Evolutionary conservation across 2,113 vertebrate genomes (phyloP).

Genomic region (Ageneiosus marmoratus): DNA sequence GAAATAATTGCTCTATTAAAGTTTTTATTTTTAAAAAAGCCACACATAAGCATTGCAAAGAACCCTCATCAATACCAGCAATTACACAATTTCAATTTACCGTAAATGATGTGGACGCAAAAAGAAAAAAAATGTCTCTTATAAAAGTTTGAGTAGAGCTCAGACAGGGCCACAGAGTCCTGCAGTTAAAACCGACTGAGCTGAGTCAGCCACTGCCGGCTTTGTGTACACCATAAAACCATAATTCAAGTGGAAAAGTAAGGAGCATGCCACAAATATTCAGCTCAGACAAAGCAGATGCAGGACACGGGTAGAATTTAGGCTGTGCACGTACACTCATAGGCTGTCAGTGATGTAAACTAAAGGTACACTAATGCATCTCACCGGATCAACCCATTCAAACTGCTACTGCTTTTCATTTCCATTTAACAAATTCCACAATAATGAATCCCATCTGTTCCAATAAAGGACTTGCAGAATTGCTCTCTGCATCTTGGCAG

Average conservation of each 20-base stretch:
- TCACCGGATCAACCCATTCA: slow-evolving; percentile 50
- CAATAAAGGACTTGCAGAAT: slow-evolving; percentile 58
- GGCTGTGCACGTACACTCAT: not conserved
- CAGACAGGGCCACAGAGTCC: not conserved
- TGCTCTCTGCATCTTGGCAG: slow-evolving; percentile 52
- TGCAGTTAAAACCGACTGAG: slow-evolving; percentile 25
- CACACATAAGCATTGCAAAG: slow-evolving; percentile 10
- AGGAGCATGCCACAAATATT: slow-evolving; percentile 34
- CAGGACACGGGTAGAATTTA: slow-evolving; percentile 7
- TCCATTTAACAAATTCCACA: slow-evolving; percentile 59
- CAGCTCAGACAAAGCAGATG: slow-evolving; percentile 25
- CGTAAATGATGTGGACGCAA: not conserved
- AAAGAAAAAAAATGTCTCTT: not conserved
- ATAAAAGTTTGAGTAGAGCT: slow-evolving; percentile 20
- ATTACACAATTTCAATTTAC: not conserved
- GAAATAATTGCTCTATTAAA: not conserved
- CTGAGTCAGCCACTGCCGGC: slow-evolving; percentile 19
- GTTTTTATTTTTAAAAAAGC: not conserved
- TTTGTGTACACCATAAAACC: slow-evolving; percentile 35
- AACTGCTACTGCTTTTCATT: slow-evolving; percentile 60
- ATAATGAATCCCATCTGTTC: slow-evolving; percentile 61
- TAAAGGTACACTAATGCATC: slow-evolving; percentile 43
- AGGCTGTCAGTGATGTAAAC: slow-evolving; percentile 41
- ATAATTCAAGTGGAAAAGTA: slow-evolving; percentile 35
- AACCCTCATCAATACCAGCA: slow-evolving; percentile 1